A percentile compares a stretch with the other conserved stretches of the same genome.
These are phyloP conservation scores for Apteryx mantelli DNA, from an alignment of 2,113 vertebrate species.

Conservation along the genomic window DNA sequence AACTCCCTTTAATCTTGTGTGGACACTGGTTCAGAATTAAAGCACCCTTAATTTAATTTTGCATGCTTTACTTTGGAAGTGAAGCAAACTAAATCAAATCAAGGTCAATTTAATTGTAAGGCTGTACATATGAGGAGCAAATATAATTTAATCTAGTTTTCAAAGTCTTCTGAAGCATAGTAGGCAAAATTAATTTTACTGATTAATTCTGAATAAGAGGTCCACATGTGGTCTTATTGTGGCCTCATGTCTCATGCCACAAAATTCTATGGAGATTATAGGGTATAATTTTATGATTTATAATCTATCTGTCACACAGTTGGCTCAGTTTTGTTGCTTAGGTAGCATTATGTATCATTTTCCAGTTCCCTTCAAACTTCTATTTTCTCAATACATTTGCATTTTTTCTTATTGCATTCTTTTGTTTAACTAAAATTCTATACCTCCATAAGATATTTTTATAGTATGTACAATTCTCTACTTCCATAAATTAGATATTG, in stretches of 20 bases:
- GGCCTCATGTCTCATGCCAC: not conserved
- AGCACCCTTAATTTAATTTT: not conserved
- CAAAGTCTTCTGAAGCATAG: not conserved
- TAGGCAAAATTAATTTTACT: not conserved
- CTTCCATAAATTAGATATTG: not conserved
- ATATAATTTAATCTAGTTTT: not conserved
- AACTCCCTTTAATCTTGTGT: not conserved
- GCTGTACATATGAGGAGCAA: not conserved
- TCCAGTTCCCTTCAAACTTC: not conserved
- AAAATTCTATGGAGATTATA: not conserved
- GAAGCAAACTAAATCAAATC: constrained; percentile 1
- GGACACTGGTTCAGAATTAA: not conserved
- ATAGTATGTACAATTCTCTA: not conserved
- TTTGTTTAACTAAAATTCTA: not conserved
- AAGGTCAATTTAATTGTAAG: not conserved
- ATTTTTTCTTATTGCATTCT: not conserved
- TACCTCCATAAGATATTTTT: not conserved
- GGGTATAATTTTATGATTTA: not conserved
- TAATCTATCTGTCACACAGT: not conserved
- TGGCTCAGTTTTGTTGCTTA: not conserved
- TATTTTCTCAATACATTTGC: not conserved
- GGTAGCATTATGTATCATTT: not conserved
- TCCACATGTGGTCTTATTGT: not conserved
- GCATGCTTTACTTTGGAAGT: not conserved
- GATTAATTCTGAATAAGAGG: not conserved